Evolutionary conservation across 2,797 vertebrate species (phyloP).

Genomic region (Lates japonicus): DNA sequence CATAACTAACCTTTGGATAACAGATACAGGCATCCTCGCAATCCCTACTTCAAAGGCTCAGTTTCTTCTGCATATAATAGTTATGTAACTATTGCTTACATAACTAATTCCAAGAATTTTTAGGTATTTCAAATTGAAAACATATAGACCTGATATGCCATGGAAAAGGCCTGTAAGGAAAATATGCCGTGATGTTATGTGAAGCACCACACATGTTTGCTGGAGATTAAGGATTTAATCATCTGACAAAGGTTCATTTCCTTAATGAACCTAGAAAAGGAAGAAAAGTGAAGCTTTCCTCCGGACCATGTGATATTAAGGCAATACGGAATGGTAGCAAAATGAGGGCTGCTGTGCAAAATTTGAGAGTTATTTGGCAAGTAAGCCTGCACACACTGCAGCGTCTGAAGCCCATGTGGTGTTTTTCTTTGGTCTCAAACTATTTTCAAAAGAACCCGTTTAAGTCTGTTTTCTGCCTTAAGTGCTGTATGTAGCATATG

Average conservation of each 20-base stretch:
- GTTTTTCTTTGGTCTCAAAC: conserved; percentile 49
- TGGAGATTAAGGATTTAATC: conserved; percentile 16
- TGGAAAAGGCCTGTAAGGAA: background rate
- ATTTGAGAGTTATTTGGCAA: conserved; percentile 19
- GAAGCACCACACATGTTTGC: background rate
- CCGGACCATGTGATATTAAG: conserved; percentile 10
- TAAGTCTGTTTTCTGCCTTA: conserved; percentile 36
- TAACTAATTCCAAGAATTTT: background rate
- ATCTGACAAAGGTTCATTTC: conserved; percentile 11
- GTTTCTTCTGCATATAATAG: conserved; percentile 5
- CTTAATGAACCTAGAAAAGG: background rate
- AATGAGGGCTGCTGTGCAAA: conserved; percentile 45
- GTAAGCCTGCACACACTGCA: conserved; percentile 28
- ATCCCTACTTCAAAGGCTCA: conserved; percentile 1
- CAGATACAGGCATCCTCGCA: conserved; percentile 1
- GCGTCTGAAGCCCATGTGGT: conserved; percentile 43
- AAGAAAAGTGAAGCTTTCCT: conserved; percentile 8
- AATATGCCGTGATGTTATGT: background rate
- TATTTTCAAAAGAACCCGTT: conserved; percentile 48
- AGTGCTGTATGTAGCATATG: conserved; percentile 18
- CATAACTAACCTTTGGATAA: conserved; percentile 20
- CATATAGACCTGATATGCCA: background rate
- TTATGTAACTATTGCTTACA: background rate
- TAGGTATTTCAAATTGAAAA: background rate
- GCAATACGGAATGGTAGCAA: conserved; percentile 48